phyloP scores from a whole-genome alignment of 2,888 invertebrate genomes.

The Nemapogon koenigi region DNA sequence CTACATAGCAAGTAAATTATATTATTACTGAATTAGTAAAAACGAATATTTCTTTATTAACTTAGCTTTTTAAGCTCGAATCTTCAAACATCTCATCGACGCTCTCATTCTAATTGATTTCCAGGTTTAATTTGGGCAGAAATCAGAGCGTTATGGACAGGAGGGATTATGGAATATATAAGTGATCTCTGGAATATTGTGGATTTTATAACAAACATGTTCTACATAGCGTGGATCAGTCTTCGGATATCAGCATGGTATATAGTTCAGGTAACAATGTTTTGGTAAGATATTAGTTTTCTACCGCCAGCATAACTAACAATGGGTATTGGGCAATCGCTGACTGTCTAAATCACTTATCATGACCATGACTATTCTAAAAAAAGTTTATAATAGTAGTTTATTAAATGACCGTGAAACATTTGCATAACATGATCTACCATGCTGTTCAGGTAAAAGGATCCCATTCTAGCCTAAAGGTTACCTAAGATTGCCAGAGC shows the following conservation, averaged over 20 bases:
- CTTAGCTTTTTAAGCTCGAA: not conserved
- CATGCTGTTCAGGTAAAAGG: too few species aligned
- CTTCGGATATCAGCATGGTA: conserved; percentile 89
- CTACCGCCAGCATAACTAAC: too few species aligned
- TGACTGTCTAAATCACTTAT: too few species aligned
- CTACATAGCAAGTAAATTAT: conserved; percentile 83
- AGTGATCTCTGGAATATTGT: conserved; percentile 98
- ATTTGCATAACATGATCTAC: too few species aligned
- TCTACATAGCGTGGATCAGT: conserved; percentile 93
- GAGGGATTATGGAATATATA: conserved; percentile 89
- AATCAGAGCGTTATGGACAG: conserved; percentile 88
- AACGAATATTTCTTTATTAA: not conserved
- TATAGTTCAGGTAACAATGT: conserved; percentile 84
- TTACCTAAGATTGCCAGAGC: too few species aligned
- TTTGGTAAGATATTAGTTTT: too few species aligned
- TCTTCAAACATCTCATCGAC: not conserved
- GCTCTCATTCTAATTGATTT: conserved; percentile 15
- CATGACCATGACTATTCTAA: too few species aligned
- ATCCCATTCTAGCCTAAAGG: too few species aligned
- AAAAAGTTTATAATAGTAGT: too few species aligned
- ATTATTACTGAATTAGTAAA: conserved; percentile 7
- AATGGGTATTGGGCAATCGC: too few species aligned
- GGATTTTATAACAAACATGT: conserved; percentile 95
- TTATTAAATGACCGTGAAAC: too few species aligned
- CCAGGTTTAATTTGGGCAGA: conserved; percentile 94